Conservation (phyloP, 2,888 invertebrate genomes). For the Chymomyza amoena region DNA sequence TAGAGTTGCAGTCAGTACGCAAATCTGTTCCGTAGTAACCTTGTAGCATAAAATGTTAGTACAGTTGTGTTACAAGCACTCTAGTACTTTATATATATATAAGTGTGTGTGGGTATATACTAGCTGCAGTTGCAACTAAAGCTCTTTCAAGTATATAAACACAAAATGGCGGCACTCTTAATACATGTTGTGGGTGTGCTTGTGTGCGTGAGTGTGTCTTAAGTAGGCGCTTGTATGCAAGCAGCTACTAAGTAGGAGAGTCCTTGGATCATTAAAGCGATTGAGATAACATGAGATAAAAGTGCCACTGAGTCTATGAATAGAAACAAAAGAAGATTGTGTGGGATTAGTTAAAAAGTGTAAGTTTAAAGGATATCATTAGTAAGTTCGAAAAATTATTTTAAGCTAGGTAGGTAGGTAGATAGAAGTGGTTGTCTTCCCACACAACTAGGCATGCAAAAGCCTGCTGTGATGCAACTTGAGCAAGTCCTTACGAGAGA, state of each 20-base stretch:
- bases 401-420: too few species aligned
- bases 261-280: neutral
- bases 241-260: neutral
- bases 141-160: neutral
- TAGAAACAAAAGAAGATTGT: neutral
- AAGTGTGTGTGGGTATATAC: neutral
- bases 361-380: too few species aligned
- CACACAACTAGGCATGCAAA: too few species aligned
- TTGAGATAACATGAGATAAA: neutral
- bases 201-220: neutral
- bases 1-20: conserved; percentile 47
- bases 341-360: too few species aligned
- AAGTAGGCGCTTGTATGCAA: conserved; percentile 1
- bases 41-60: neutral
- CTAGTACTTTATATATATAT: too few species aligned
- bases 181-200: neutral
- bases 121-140: neutral
- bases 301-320: neutral
- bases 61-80: neutral
- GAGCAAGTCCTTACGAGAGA: too few species aligned
- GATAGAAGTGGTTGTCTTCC: too few species aligned
- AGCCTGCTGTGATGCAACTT: too few species aligned
- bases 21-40: conserved; percentile 40
- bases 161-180: neutral
- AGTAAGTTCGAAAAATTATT: too few species aligned